Evolutionary conservation across 2,797 vertebrate genomes (phyloP).

Genomic region (Tauraco hartlaubi): DNA sequence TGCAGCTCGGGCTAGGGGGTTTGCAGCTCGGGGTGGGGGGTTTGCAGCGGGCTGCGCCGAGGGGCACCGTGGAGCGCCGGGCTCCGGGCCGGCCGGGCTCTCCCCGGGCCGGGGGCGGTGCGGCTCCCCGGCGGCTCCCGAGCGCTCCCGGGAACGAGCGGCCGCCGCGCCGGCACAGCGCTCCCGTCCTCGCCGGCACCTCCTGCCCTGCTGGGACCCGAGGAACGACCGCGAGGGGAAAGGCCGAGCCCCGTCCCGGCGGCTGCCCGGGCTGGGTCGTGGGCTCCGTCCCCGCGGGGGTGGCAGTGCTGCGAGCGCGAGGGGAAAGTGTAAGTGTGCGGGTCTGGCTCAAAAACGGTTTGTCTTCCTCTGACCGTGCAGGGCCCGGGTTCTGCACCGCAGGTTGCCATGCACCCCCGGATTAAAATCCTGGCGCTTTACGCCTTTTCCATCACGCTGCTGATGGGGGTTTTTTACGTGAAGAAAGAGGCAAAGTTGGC

Average conservation of each 20-base stretch:
- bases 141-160: background rate
- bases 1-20: too few species aligned
- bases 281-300: background rate
- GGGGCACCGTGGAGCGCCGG: background rate
- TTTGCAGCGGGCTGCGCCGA: too few species aligned
- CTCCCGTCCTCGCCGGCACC: background rate
- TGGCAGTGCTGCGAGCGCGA: background rate
- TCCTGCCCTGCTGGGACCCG: background rate
- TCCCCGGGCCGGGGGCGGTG: background rate
- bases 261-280: background rate
- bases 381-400: background rate
- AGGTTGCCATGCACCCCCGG: constrained; percentile 57
- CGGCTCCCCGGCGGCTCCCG: background rate
- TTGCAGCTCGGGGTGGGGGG: too few species aligned
- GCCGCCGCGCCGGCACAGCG: background rate
- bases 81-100: background rate
- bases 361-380: background rate
- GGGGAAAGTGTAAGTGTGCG: fast-evolving
- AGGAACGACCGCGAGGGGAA: background rate
- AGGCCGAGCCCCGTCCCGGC: background rate
- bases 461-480: constrained; percentile 54
- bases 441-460: constrained; percentile 11
- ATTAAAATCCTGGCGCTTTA: constrained; percentile 38
- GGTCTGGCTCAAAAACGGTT: fast-evolving
- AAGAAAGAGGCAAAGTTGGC: constrained; percentile 36